Evolutionary conservation across 2,797 vertebrate species (phyloP).

Genomic region (Melanotaenia maccullochi): DNA sequence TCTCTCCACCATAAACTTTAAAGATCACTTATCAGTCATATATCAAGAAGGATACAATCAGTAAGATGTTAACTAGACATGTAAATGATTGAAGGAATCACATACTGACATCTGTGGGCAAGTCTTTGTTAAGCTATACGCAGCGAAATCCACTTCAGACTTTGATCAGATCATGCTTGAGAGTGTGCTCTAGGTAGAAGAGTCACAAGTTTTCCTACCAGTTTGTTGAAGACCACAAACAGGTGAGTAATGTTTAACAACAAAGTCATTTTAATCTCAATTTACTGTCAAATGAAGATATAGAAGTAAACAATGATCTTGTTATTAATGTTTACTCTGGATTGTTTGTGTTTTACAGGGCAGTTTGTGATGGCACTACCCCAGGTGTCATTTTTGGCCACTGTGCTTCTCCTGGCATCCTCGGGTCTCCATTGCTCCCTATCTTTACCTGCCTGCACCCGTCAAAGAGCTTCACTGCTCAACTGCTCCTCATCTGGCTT

Average conservation of each 20-base stretch:
- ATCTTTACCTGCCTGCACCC: conserved; percentile 57
- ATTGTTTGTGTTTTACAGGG: conserved; percentile 23
- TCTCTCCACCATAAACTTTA: conserved; percentile 41
- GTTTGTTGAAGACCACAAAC: conserved; percentile 10
- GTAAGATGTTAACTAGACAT: conserved; percentile 82
- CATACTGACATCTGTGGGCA: conserved; percentile 41
- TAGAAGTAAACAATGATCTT: not conserved
- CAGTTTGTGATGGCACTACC: conserved; percentile 68
- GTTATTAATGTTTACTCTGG: conserved; percentile 1
- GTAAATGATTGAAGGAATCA: conserved; percentile 79
- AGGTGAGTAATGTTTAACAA: conserved; percentile 41
- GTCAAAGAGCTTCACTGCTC: conserved; percentile 65
- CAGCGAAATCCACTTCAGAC: conserved; percentile 72
- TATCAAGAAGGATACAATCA: conserved; percentile 36
- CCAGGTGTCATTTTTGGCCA: conserved; percentile 35
- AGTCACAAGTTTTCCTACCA: conserved; percentile 49
- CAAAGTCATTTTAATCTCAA: too few species aligned
- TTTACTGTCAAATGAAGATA: too few species aligned
- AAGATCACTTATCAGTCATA: conserved; percentile 38
- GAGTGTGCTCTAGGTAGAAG: not conserved
- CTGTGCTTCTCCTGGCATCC: conserved; percentile 66
- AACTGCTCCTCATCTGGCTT: conserved; percentile 85
- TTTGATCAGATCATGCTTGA: conserved; percentile 73
- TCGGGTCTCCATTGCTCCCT: conserved; percentile 47
- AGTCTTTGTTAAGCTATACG: conserved; percentile 36